A percentile compares a stretch with the other conserved stretches of the same genome.
Evolutionary conservation across 2,888 invertebrate genomes (phyloP).

Genomic region (Copidosoma aretas): DNA sequence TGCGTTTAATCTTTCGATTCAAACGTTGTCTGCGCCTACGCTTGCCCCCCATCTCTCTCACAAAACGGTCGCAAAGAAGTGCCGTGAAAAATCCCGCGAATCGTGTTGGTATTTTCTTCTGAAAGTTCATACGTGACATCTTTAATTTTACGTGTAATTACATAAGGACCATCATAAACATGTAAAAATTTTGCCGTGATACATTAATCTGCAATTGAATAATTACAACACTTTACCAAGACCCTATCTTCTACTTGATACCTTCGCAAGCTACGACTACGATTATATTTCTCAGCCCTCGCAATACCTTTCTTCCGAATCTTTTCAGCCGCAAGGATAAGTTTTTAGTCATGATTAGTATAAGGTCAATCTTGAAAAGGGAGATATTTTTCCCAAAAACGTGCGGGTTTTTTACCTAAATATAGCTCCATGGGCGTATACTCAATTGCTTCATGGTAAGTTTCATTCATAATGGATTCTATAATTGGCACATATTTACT

Average conservation of each 20-base stretch:
- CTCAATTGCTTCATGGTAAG: not conserved
- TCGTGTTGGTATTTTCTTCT: too few relatives aligned
- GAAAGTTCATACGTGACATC: too few relatives aligned
- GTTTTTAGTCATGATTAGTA: not conserved
- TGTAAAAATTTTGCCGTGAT: not conserved
- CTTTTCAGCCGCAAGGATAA: not conserved
- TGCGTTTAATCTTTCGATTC: too few relatives aligned
- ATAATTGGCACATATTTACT: not conserved
- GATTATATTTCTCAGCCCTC: not conserved
- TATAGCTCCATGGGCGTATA: slow-evolving; percentile 8
- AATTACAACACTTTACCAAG: not conserved
- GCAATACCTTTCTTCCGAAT: not conserved
- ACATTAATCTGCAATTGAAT: not conserved
- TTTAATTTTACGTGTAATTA: too few relatives aligned
- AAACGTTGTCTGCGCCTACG: too few relatives aligned
- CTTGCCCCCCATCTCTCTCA: too few relatives aligned
- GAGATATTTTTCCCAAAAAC: slow-evolving; percentile 9
- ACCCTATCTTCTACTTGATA: not conserved
- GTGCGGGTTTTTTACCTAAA: not conserved
- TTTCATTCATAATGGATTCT: not conserved
- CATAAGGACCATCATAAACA: not conserved
- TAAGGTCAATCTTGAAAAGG: not conserved
- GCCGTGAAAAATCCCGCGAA: too few relatives aligned
- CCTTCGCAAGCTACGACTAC: too few relatives aligned
- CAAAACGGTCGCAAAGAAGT: too few relatives aligned